Base-by-base conservation (phyloP, 92 coral and sea anemone species). In the Nematostella vectensis region DNA sequence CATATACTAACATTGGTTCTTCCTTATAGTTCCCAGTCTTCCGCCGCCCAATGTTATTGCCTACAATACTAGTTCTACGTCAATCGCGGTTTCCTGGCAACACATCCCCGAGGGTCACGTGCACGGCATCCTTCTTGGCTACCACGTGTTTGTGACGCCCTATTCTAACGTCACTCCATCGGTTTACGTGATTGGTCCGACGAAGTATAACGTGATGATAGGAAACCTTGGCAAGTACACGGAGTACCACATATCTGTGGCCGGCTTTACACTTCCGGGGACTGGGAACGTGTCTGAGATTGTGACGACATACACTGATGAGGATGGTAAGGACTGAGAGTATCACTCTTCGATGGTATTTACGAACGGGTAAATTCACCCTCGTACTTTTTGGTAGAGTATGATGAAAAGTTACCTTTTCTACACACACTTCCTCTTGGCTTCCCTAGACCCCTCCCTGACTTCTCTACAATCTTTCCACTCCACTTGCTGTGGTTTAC, bases 251-350 rank as follows among this genome's bases (percentile, higher is more conserved):
- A 28, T 83, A 26, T 25, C 25, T 16, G 75, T 80, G 12, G 69
- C 81, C 12, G 81, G 68, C n/a, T 70, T 62, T 19, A 83, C 80
- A 53, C 65, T 58, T 21, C 67, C 67, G 23, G 91, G 91, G 33
- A 61, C 50, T 11, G 82, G 85, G 31, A 58, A 71, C 51, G 54
- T 79, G 13, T 65, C 84, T 23, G 26, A 0, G 25, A 55, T 59
- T 6, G 12, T 62, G 26, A 59, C 55, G 10, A 70, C 65, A 11
- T 50, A 54, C 55, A 82, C 83, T 1, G 76, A 47, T 39, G 76
- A 76, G 56, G 89, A 82, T 49, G 72, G 89, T 82, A 33, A 58
- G 79, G 45, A 11, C 29, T 22, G 15, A 33, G n/a, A n/a, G n/a
- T n/a, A n/a, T n/a, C n/a, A n/a, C n/a, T n/a, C n/a, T n/a, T n/a